phyloP scores from a whole-genome alignment of 2,888 invertebrate genomes.

The Melitaea athalia region DNA sequence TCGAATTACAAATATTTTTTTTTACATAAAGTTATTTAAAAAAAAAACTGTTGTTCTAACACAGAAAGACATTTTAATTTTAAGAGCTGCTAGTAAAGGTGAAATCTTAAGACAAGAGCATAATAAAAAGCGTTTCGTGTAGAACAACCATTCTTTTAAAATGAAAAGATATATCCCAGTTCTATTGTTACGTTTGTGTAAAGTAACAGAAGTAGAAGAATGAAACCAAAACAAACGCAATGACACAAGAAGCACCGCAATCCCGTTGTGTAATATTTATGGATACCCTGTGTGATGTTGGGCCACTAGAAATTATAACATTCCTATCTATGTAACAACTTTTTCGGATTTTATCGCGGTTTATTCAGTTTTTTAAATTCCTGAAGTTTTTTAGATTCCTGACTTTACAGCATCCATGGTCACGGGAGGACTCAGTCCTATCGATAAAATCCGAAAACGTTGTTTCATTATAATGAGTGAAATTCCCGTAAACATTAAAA shows the following conservation, averaged over 20 bases:
- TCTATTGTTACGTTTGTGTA: conserved; percentile 22
- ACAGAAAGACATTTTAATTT: too few relatives aligned
- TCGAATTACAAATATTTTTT: too few relatives aligned
- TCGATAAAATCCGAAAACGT: too few relatives aligned
- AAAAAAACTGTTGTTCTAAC: too few relatives aligned
- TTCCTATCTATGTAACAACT: neutral
- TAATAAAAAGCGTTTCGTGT: conserved; percentile 15
- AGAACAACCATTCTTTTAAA: conserved; percentile 18
- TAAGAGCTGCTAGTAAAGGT: neutral
- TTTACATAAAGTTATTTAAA: too few relatives aligned
- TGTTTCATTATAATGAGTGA: too few relatives aligned
- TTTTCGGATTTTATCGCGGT: too few relatives aligned
- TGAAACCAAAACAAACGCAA: conserved; percentile 22
- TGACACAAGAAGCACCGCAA: conserved; percentile 15
- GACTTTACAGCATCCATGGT: too few relatives aligned
- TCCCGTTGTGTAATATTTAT: conserved; percentile 15
- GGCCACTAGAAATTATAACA: conserved; percentile 4
- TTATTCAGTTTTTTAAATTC: too few relatives aligned
- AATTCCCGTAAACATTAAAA: too few relatives aligned
- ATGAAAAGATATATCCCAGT: conserved; percentile 19
- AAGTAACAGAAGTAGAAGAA: conserved; percentile 26
- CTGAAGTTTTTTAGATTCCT: too few relatives aligned
- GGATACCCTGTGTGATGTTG: neutral
- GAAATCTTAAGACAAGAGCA: neutral
- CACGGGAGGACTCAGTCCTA: too few relatives aligned